Evolutionary conservation across 2,888 invertebrate species (phyloP).

Genomic region (Eristalinus aeneus): DNA sequence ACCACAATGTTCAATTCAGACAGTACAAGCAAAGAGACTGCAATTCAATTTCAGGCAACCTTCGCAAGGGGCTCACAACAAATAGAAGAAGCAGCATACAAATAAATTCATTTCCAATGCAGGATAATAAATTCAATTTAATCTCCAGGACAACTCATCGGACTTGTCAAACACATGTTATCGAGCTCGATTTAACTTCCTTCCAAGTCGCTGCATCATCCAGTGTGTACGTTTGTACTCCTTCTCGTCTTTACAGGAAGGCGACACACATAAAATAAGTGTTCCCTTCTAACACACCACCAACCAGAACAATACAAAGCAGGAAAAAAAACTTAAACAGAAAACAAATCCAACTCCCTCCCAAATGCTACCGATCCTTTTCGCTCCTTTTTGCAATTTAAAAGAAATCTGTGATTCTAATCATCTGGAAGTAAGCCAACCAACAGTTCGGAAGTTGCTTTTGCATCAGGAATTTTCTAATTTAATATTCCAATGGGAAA

Average conservation of each 20-base stretch:
- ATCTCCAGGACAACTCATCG: slow-evolving; percentile 7
- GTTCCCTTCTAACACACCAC: background rate
- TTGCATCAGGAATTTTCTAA: slow-evolving; percentile 54
- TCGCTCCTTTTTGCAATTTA: slow-evolving; percentile 21
- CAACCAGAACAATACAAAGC: background rate
- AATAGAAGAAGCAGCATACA: background rate
- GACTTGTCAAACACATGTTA: slow-evolving; percentile 26
- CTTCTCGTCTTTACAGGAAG: background rate
- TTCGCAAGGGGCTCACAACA: background rate
- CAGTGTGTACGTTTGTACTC: background rate
- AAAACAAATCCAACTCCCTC: background rate
- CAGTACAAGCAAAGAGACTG: background rate
- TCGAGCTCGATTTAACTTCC: slow-evolving; percentile 43
- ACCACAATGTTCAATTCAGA: background rate
- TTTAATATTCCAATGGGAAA: slow-evolving; percentile 47
- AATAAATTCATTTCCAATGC: background rate
- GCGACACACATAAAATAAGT: background rate
- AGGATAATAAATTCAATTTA: background rate
- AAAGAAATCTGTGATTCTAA: slow-evolving; percentile 59
- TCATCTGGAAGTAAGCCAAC: slow-evolving; percentile 62
- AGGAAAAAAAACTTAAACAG: slow-evolving; percentile 7
- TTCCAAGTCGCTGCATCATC: slow-evolving; percentile 22
- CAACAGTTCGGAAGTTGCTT: slow-evolving; percentile 43
- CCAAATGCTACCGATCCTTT: background rate
- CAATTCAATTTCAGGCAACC: slow-evolving; percentile 1